Percentiles rank a stretch among this genome's conserved stretches.
phyloP scores from a whole-genome alignment of 1,140 invertebrate genomes.

The Maconellicoccus hirsutus region DNA sequence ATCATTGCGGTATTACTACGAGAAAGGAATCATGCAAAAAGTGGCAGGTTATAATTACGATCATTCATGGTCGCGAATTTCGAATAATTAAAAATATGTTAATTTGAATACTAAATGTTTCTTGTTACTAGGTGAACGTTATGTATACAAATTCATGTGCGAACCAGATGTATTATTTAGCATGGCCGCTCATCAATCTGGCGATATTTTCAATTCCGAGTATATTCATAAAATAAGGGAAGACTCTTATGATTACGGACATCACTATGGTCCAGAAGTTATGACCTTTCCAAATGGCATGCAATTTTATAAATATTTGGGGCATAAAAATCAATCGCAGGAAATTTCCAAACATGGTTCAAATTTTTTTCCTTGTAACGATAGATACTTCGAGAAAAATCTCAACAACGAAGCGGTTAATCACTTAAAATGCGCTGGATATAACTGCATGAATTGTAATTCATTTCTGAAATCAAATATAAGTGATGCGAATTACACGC shows the following conservation, averaged over 20 bases:
- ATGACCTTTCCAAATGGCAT: background rate
- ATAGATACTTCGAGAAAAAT: background rate
- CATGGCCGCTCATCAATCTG: constrained; percentile 44
- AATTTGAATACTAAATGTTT: background rate
- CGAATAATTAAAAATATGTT: background rate
- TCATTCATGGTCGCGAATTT: background rate
- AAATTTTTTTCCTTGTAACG: background rate
- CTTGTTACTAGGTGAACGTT: constrained; percentile 62
- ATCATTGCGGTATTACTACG: constrained; percentile 88
- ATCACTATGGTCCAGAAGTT: background rate
- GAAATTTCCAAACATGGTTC: background rate
- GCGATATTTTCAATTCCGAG: constrained; percentile 11
- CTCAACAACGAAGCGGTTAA: background rate
- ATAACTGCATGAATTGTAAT: background rate
- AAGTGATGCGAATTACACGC: background rate
- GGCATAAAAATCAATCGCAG: background rate
- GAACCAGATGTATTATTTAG: constrained; percentile 85
- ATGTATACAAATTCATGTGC: constrained; percentile 93
- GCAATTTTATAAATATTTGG: background rate
- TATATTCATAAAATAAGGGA: background rate
- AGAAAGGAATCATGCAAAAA: constrained; percentile 98
- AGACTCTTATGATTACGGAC: background rate
- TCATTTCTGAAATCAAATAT: background rate
- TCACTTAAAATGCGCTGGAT: background rate
- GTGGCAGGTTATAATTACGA: constrained; percentile 55